Evolutionary conservation across 2,888 invertebrate genomes (phyloP), one percentile per base, ranked within the genome.

Genomic region (Acanthosepion esculentum): DNA sequence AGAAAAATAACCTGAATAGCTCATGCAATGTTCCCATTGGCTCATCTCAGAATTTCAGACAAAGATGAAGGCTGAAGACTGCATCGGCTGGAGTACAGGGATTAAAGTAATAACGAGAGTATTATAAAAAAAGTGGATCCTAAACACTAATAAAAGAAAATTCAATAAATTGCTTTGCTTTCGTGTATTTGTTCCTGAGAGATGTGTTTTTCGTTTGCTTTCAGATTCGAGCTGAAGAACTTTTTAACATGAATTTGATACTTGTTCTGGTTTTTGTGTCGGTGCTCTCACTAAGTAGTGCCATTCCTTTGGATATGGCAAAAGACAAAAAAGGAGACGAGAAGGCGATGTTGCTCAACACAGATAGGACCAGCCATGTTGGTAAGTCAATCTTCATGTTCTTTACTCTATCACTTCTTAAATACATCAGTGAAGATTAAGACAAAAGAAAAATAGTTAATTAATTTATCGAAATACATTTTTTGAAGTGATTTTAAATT

Each of bases 251-350:
- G 93, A 93, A 48, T 53, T 48, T 93, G 7, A 5, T 93, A 50
- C 6, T 29, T 15, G n/a, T 23, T 29, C 50, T 93, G 0, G 93
- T 48, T 29, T 18, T 50, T 5, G 15, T 93, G n/a, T 64, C 12
- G 41, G 23, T 94, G 64, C 48, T 94, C 41, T 50, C 48, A 48
- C 12, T 59, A 12, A 33, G 29, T 8, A 55, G 59, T 64, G 50
- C 33, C 6, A 94, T 50, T 55, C 78, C 94, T 20, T 55, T 93
- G 50, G 29, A 93, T 6, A 93, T 93, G 93, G 23, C n/a, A 10
- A 93, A 93, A 93, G 53, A 93, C 18, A 93, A 93, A n/a, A 53
- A 93, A 6, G 93, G 93, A 23, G 50, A 50, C 5, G 93, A 93
- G 29, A 93, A 93, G 29, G 53, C 93, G 6, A 93, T 50, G 93